Evolutionary conservation across 2,888 invertebrate genomes (phyloP).

Genomic region (Patella ulyssiponensis): DNA sequence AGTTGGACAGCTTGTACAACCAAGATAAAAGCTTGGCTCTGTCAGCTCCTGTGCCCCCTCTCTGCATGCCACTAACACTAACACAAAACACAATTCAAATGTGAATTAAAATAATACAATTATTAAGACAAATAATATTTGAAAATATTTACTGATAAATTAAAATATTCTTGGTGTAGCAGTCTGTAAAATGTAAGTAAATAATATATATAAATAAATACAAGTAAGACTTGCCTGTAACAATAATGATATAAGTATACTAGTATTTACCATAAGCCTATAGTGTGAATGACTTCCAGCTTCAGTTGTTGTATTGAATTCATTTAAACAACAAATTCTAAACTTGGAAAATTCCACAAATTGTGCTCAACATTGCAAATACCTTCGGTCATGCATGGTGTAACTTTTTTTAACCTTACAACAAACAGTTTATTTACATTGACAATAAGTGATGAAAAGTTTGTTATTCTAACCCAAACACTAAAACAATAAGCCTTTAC

Average conservation of each 20-base stretch:
- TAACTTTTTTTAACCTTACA: not conserved
- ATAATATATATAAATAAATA: too few species aligned
- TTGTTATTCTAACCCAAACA: not conserved
- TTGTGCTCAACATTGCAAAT: not conserved
- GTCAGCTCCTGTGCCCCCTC: too few species aligned
- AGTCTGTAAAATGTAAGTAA: too few species aligned
- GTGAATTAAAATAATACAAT: too few species aligned
- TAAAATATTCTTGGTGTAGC: too few species aligned
- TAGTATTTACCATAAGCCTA: not conserved
- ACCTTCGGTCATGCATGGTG: not conserved
- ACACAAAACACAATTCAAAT: too few species aligned
- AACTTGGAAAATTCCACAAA: conserved; percentile 3
- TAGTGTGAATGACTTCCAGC: not conserved
- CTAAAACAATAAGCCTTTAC: conserved; percentile 3
- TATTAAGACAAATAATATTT: too few species aligned
- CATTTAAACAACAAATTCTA: not conserved
- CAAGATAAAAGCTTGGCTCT: too few species aligned
- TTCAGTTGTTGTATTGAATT: not conserved
- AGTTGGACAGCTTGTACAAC: too few species aligned
- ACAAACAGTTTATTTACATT: not conserved
- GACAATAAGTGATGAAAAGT: conserved; percentile 11
- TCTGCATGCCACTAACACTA: too few species aligned
- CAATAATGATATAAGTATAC: not conserved
- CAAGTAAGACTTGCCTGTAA: too few species aligned
- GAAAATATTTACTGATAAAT: too few species aligned